Conservation (phyloP, 2,113 vertebrate genomes). For the Chaetura pelagica region DNA sequence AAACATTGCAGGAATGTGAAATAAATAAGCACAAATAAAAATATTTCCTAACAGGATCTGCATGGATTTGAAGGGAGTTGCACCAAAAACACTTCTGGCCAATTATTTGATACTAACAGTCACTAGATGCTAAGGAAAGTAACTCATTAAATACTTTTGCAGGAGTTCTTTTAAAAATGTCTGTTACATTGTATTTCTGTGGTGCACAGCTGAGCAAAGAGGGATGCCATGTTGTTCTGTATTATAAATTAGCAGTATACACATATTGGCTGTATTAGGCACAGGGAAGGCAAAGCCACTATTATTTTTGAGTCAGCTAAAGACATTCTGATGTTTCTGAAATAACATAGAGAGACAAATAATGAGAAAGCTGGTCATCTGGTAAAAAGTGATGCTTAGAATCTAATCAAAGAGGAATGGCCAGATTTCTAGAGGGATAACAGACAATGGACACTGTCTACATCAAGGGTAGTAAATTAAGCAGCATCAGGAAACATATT, state of each 20-base stretch:
- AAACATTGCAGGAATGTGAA: background rate
- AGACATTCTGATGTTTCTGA: background rate
- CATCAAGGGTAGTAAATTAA: background rate
- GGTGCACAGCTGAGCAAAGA: background rate
- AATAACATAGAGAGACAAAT: background rate
- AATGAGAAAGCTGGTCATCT: background rate
- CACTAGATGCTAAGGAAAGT: background rate
- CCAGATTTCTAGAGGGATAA: background rate
- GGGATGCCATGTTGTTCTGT: background rate
- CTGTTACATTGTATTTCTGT: background rate
- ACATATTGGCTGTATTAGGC: background rate
- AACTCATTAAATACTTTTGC: slow-evolving; percentile 12
- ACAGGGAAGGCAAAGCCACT: background rate
- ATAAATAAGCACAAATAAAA: background rate
- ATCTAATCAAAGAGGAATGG: background rate
- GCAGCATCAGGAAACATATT: background rate
- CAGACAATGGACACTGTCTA: background rate
- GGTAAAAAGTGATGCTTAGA: background rate
- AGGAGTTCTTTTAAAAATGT: background rate
- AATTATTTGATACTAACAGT: background rate
- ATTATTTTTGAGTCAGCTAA: background rate
- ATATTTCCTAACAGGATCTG: background rate
- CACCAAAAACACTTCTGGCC: background rate
- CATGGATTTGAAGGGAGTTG: background rate
- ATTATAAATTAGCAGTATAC: background rate